Percentiles rank a stretch among this genome's conserved stretches.
phyloP scores from a whole-genome alignment of 2,888 invertebrate genomes.

The Cheilosia urbana region DNA sequence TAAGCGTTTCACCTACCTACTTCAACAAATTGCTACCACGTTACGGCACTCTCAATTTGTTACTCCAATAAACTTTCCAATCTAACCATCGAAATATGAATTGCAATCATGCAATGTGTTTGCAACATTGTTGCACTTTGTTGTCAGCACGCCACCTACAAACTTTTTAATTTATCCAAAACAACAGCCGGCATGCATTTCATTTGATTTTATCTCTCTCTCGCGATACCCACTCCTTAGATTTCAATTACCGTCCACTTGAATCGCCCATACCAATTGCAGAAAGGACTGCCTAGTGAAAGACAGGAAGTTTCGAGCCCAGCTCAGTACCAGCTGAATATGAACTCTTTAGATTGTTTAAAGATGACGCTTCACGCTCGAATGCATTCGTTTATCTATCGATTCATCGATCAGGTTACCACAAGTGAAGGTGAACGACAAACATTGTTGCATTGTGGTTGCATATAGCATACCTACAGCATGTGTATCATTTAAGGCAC shows the following conservation, averaged over 20 bases:
- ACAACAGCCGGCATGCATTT: slow-evolving; percentile 7
- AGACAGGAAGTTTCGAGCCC: neutral
- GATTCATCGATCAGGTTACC: too few relatives aligned
- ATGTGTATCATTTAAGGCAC: neutral
- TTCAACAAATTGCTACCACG: neutral
- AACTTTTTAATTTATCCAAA: neutral
- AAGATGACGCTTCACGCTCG: neutral
- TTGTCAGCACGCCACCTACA: slow-evolving; percentile 1
- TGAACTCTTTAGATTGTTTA: slow-evolving; percentile 13
- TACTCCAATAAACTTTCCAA: slow-evolving; percentile 7
- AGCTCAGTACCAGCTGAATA: neutral
- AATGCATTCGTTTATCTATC: neutral
- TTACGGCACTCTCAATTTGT: neutral
- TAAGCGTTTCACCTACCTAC: neutral
- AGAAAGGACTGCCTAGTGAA: neutral
- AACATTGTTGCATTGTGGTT: slow-evolving; percentile 35
- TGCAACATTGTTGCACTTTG: slow-evolving; percentile 54
- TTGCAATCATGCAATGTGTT: slow-evolving; percentile 1
- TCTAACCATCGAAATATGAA: slow-evolving; percentile 9
- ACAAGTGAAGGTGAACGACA: neutral
- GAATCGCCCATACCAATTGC: neutral
- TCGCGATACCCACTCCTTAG: slow-evolving; percentile 20
- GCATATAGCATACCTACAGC: neutral
- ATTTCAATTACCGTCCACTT: slow-evolving; percentile 36
- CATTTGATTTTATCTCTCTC: slow-evolving; percentile 61